Evolutionary conservation across 2,797 vertebrate species (phyloP), one percentile per base, ranked within the genome.

Genomic region (Schizopygopsis malacanthus): DNA sequence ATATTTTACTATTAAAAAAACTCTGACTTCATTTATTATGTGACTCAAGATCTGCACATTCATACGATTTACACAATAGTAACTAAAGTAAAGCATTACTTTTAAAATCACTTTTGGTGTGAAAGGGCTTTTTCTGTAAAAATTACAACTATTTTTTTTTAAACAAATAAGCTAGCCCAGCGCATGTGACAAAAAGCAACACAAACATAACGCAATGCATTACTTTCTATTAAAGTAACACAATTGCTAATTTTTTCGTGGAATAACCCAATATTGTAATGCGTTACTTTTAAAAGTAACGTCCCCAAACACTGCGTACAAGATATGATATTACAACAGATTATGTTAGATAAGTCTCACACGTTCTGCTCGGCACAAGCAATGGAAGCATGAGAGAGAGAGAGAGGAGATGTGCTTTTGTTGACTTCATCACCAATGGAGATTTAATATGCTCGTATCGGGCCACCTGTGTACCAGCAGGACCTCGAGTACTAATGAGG

Each of bases 401-500:
- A 22, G 33, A 28, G 25, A 28, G 25, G 25, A 28, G 25, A 67
- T 61, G 77, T 22, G 33, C 78, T 43, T 84, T 81, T 87, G 89
- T 88, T 83, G 84, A 75, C 86, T 87, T 88, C 79, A 86, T 88
- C 75, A 39, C 90, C 89, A 89, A 89, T 84, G 87, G 89, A 80
- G 87, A 92, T 89, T 89, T 85, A 89, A 89, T 85, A 86, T 54
- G 33, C 59, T 61, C 67, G 86, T 75, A 83, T 89, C 79, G 82
- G 86, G 54, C 85, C 86, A 88, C 81, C 85, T 83, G 87, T 81
- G 86, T 87, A 82, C 86, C 84, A 72, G 52, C 85, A 77, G 75
- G 54, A 71, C 81, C 83, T 10, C 52, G 85, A 91, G 92, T 91
- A 89, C 82, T 93, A 87, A 87, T 92, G 92, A 91, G 67, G 33